Conservation (phyloP, 2,113 vertebrate species). For the Eira barbara region DNA sequence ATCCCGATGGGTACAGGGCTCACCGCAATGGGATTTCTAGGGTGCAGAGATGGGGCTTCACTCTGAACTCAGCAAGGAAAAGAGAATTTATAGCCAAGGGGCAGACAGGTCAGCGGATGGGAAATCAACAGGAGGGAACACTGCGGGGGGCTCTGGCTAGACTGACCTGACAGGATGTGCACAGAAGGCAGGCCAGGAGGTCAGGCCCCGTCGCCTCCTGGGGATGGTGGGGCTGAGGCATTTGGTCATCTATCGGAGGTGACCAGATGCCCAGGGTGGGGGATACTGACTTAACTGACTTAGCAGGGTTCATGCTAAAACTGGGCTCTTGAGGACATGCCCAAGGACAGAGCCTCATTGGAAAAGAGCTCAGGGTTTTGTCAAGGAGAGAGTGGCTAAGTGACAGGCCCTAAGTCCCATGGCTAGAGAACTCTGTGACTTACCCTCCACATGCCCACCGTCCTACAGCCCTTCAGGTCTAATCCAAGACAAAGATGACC, state of each 20-base stretch:
- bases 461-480: not conserved
- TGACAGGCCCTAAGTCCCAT: too few relatives aligned
- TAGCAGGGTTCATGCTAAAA: not conserved
- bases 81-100: not conserved
- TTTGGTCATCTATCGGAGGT: not conserved
- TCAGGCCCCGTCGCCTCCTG: too few relatives aligned
- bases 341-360: not conserved
- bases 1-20: not conserved
- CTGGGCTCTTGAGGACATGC: not conserved
- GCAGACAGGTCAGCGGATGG: not conserved
- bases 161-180: not conserved
- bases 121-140: not conserved
- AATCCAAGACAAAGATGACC: not conserved
- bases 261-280: not conserved
- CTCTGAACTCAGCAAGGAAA: not conserved
- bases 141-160: not conserved
- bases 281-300: not conserved
- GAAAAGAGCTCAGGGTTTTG: not conserved
- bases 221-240: not conserved
- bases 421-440: too few relatives aligned
- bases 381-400: not conserved
- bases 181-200: not conserved
- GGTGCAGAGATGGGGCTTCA: not conserved
- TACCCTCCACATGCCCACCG: not conserved
- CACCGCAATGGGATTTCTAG: too few relatives aligned